These are phyloP conservation scores for Marcusenius ussheri DNA, from an alignment of 2,113 vertebrate species.

Conservation along the genomic window DNA sequence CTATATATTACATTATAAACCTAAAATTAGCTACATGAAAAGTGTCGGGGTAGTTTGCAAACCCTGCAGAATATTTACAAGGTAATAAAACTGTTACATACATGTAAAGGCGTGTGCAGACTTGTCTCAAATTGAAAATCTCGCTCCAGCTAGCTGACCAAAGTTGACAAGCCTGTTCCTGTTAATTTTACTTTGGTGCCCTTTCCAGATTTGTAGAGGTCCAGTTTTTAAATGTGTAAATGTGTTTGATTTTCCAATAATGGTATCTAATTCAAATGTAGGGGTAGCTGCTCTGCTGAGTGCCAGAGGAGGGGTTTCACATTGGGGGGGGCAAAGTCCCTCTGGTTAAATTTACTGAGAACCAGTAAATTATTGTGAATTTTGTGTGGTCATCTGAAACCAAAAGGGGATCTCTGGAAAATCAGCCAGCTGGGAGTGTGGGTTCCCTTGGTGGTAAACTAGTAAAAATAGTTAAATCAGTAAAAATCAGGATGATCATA, in stretches of 20 bases:
- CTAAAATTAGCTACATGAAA: no score
- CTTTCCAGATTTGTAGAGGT: background rate
- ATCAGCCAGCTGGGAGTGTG: background rate
- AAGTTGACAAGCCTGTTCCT: no score
- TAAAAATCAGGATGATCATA: background rate
- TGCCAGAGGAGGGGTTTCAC: no score
- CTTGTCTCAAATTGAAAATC: no score
- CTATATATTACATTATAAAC: no score
- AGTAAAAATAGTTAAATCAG: background rate
- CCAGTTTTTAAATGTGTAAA: background rate
- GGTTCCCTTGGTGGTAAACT: background rate
- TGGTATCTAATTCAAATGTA: background rate
- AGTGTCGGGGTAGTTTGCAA: no score
- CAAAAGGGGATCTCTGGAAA: background rate
- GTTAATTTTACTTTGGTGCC: background rate
- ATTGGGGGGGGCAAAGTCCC: no score
- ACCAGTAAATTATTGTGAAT: background rate
- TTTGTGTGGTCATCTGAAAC: background rate
- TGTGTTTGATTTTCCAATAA: background rate
- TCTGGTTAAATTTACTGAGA: no score
- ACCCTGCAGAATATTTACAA: no score
- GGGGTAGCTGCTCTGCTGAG: background rate
- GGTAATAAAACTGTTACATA: no score
- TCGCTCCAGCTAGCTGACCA: no score
- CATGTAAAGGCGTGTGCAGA: no score